Evolutionary conservation across 1,140 invertebrate species (phyloP), one percentile per base, ranked within the genome.

Genomic region (Manduca sexta): DNA sequence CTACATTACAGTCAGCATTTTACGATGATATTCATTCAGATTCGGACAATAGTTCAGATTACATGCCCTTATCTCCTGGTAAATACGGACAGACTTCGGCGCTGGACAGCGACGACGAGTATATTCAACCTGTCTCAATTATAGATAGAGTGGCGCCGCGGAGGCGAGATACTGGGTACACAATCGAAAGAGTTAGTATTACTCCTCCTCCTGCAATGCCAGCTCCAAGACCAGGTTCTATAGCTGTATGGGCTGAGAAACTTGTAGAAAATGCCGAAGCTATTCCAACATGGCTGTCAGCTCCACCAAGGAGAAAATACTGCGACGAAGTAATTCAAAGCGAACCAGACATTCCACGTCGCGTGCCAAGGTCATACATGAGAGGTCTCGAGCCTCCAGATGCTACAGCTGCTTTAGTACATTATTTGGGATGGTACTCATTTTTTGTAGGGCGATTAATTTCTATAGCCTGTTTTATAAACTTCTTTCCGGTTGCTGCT

Each of bases 351-450:
- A 58, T 85, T 16, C 75, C 71, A 4, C 64, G 56, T 8, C 66
- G 73, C 17, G 59, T 84, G 4, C 76, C 78, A 0, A 55, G 75
- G 3, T 53, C 64, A 1, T 67, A 59, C 35, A 71, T 80, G 41
- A 80, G 91, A 38, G 90, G 90, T 4, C 84, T 92, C 0, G 88
- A 91, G 53, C 90, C 93, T 58, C 92, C 93, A 60, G 92, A 93
- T 62, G 85, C 89, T 2, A 85, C 91, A 0, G 91, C 90, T 7
- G 89, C 88, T 50, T 76, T 91, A 5, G 74, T 93, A 7, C 85
- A 91, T 8, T 93, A 91, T 61, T 72, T 91, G 10, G 92, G 91
- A 65, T 93, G 93, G 92, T 91, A 92, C 37, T 80, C 89, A 13
- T 93, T 93, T 60, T 89, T 94, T 17, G 61, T 90, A 3, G 87